Evolutionary conservation across 2,113 vertebrate genomes (phyloP).

Genomic region (Ceyx melanurus): DNA sequence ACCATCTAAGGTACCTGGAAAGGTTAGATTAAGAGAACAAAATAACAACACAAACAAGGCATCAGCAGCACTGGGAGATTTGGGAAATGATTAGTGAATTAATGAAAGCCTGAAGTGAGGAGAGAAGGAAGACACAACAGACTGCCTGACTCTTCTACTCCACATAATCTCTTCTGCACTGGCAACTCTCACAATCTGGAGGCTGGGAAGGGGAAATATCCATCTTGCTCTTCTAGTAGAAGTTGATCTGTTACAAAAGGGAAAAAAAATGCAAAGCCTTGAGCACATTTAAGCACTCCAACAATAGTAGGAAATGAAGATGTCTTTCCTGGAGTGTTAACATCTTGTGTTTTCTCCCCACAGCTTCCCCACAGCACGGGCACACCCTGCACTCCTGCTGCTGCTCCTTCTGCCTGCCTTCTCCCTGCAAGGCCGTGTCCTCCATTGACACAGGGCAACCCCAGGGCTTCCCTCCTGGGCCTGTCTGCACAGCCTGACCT

Average conservation of each 20-base stretch:
- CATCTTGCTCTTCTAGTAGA: background rate
- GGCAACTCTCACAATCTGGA: background rate
- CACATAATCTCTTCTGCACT: background rate
- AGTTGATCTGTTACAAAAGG: background rate
- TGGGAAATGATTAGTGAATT: background rate
- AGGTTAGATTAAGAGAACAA: background rate
- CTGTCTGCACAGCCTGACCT: background rate
- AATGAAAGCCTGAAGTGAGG: background rate
- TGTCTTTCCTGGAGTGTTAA: background rate
- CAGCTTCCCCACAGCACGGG: background rate
- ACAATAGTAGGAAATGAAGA: background rate
- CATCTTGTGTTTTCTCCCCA: background rate
- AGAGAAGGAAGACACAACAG: background rate
- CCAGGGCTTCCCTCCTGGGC: background rate
- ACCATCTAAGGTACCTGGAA: background rate
- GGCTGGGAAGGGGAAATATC: background rate
- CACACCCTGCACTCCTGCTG: rapidly evolving
- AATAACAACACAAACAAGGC: background rate
- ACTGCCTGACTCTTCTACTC: background rate
- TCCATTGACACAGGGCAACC: background rate
- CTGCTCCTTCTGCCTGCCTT: background rate
- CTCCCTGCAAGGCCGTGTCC: background rate
- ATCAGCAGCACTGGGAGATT: background rate
- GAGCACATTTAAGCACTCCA: background rate
- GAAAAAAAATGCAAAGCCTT: background rate